Evolutionary conservation across 2,797 vertebrate genomes (phyloP), one percentile per base, ranked within the genome.

Genomic region (Tauraco hartlaubi): DNA sequence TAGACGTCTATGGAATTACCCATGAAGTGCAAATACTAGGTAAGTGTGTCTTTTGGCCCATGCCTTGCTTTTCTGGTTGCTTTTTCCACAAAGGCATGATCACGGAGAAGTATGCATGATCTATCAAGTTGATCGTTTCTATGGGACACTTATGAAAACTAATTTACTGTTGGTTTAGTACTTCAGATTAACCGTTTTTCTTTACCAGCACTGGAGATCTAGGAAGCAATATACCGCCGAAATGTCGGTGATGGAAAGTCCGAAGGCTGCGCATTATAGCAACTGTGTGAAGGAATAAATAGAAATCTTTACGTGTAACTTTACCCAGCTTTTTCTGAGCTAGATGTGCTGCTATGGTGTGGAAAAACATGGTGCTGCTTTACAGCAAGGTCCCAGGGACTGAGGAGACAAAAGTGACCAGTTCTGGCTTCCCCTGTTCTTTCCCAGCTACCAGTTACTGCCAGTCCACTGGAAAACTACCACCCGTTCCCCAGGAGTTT

Each of bases 1-100:
- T 99, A 86, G 99, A 99, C 8, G 99, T 99, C 97, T 99, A 99
- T 2, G 99, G 99, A 92, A 99, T 99, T 98, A 99, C 99, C 20
- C 99, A 99, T 88, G 99, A 99, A 96, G 99, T 99, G 91, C 99
- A 99, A 46, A 98, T 99, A 82, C 98, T 99, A 11, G 99, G 99
- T 99, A 94, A 98, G 99, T 95, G n/a, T 23, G 23, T 18, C 28
- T 54, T 51, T 66, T 49, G 61, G 17, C 26, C 26, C 1, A 0
- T 29, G 71, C 55, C 35, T 35, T 76, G 43, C 29, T 91, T 43
- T 61, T 67, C 25, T 79, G 33, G 3, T 69, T 64, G 35, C 20
- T 80, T 23, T 82, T 96, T 84, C n/a, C 35, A 16, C 26, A 55
- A 15, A 43, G 46, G 61, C 59, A 12, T 41, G 51, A 11, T 89